Base-by-base conservation (phyloP, 1,140 invertebrate genomes). In the Drosophila guanche region DNA sequence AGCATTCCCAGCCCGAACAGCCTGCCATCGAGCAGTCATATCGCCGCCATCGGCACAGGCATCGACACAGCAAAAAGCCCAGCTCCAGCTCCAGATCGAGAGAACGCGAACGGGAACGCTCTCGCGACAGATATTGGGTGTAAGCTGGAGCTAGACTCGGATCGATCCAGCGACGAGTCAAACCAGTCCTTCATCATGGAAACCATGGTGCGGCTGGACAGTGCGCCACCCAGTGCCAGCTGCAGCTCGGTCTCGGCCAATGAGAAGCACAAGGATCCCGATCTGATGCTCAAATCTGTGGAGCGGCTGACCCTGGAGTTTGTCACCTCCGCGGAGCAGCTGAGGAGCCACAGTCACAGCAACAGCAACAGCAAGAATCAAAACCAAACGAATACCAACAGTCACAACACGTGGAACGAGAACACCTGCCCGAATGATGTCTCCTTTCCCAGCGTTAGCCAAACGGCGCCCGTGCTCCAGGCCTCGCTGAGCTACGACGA, bases 391-490 rank as follows among this genome's bases (percentile, higher is more conserved):
- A 37, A 92, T 85, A 2, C 90, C 10, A 70, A 57, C 16, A 78
- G 90, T 0, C 93, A 92, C 59, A 95, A 95, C 75, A 96, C 95
- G 0, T 96, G 96, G 95, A 96, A 95, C 75, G 95, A 96, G 63
- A 94, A 95, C 76, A 93, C 93, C 8, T 94, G 94, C 50, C 95
- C 94, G 0, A 95, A 95, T 89, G 95, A 96, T 72, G 92, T 95
- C 40, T 95, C 95, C 0, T 96, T 96, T 85, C 95, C 95, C 0
- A 96, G 95, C 43, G 94, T 96, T 14, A 96, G 95, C 60, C 94
- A 95, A 16, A 95, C 95, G 33, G 94, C 94, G 0, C 95, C 95
- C 1, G 90, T 95, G 51, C 93, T 95, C 33, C 33, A 37, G 0
- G 93, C 94, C 0, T 95, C 95, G 0, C 94, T 95, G 45, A 94